Evolutionary conservation across 1,140 invertebrate genomes (phyloP), one percentile per base, ranked within the genome.

Genomic region (Leucophenga varia): DNA sequence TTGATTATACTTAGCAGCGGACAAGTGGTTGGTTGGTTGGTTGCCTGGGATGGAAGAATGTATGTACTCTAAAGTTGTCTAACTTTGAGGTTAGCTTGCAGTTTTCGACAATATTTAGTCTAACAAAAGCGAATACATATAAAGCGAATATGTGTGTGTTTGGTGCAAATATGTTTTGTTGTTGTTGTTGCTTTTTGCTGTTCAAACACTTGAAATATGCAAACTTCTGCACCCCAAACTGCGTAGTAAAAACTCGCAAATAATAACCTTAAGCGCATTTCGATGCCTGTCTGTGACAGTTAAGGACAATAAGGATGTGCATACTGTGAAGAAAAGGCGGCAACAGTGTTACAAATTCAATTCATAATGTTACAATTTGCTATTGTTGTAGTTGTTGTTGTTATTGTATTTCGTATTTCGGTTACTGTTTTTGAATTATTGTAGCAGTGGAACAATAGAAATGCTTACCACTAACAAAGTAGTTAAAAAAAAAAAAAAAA

Each of bases 391-490:
- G 54, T 10, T 25, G 22, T 10, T 25, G 22, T 25, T 25, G 22
- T 10, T 25, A 6, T 25, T 25, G 22, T 5, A 5, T 25, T n/a
- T n/a, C n/a, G n/a, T n/a, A n/a, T n/a, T n/a, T n/a, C n/a, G n/a
- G n/a, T 25, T 25, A 10, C 63, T 67, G 63, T 68, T 59, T 67
- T 59, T 67, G 64, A 67, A 64, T 67, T 67, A 67, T 67, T 67
- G 61, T 67, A n/a, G 57, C 52, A 48, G 57, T 49, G 50, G 43
- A n/a, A n/a, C n/a, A n/a, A n/a, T n/a, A n/a, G n/a, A n/a, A n/a
- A n/a, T n/a, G n/a, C n/a, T n/a, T n/a, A n/a, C n/a, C n/a, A n/a
- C n/a, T n/a, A n/a, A n/a, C n/a, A n/a, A n/a, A n/a, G n/a, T n/a
- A n/a, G n/a, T n/a, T n/a, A n/a, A n/a, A n/a, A n/a, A n/a, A n/a